Percentiles rank a stretch among this genome's conserved stretches.
Evolutionary conservation across 2,797 vertebrate genomes (phyloP).

Genomic region (Podarcis lilfordi): DNA sequence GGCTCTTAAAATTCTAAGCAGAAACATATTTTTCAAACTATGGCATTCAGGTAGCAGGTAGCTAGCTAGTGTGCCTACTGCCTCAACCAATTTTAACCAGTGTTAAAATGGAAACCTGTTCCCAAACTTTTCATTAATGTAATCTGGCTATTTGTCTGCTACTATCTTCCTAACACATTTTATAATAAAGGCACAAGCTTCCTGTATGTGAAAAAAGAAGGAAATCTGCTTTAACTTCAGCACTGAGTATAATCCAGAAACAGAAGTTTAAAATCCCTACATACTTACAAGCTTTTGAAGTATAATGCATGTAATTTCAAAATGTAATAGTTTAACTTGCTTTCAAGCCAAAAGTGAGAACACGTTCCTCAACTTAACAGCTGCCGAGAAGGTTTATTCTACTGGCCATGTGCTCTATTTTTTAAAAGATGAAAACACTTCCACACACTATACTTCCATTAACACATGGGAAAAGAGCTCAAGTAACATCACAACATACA

Average conservation of each 20-base stretch:
- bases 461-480: constrained; percentile 5
- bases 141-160: neutral
- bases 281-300: constrained; percentile 17
- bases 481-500: constrained; percentile 13
- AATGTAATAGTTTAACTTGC: neutral
- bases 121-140: neutral
- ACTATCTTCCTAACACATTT: neutral
- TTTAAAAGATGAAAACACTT: neutral
- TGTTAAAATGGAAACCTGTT: neutral
- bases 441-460: neutral
- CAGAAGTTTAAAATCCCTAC: constrained; percentile 7
- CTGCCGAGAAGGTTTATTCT: neutral
- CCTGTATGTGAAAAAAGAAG: neutral
- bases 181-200: neutral
- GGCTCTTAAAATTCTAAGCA: neutral
- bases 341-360: neutral
- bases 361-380: neutral
- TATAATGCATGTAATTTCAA: neutral
- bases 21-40: neutral
- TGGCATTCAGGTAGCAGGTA: neutral
- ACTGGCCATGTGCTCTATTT: neutral
- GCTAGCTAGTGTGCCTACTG: too few species aligned
- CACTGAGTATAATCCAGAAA: constrained; percentile 35
- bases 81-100: neutral
- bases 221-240: neutral